These are phyloP conservation scores for Ochotona curzoniae DNA, from an alignment of 2,113 vertebrate species.

Conservation along the genomic window DNA sequence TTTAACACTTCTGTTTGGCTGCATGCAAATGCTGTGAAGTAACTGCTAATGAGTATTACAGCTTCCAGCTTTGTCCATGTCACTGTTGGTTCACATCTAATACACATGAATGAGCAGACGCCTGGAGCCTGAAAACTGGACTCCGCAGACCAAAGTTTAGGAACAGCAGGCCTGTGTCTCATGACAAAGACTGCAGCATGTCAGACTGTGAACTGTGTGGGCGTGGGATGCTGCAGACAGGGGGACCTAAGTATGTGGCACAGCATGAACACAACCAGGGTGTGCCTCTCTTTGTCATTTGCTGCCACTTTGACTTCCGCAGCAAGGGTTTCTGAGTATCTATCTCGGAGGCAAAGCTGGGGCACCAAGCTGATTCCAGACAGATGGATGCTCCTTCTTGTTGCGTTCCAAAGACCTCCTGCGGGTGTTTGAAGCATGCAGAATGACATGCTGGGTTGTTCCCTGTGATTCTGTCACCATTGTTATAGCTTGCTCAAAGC, in stretches of 20 bases:
- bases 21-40: conserved; percentile 65
- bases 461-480: neutral
- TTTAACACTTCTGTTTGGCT: conserved; percentile 79
- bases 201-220: neutral
- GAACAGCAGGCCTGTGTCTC: neutral
- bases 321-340: neutral
- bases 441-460: neutral
- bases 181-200: neutral
- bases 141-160: neutral
- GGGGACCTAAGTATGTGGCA: too few species aligned
- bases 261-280: rapidly evolving
- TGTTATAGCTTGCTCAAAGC: neutral
- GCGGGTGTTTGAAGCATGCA: neutral
- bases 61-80: conserved; percentile 31
- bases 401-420: neutral
- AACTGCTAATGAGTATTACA: conserved; percentile 71
- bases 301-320: neutral
- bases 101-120: neutral
- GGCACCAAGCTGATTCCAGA: neutral
- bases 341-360: neutral
- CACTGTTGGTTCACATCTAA: neutral
- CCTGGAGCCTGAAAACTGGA: neutral
- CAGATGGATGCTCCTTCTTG: neutral
- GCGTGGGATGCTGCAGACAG: rapidly evolving
- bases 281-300: neutral